Conservation (phyloP, 2,888 invertebrate species). For the Carcina quercana region DNA sequence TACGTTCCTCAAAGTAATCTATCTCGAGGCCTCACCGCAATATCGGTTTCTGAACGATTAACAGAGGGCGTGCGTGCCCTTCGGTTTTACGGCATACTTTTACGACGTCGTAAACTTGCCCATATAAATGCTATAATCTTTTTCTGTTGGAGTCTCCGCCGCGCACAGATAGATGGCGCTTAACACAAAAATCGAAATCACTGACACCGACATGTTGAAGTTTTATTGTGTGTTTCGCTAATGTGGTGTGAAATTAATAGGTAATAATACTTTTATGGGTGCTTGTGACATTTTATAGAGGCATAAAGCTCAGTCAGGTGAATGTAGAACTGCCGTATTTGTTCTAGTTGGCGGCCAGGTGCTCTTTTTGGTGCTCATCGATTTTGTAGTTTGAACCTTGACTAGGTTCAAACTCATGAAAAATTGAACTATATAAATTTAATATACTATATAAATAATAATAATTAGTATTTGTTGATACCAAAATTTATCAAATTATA, state of each 20-base stretch:
- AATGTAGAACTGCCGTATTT: constrained; percentile 48
- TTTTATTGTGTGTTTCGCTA: constrained; percentile 74
- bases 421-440: too few relatives aligned
- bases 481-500: too few relatives aligned
- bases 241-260: constrained; percentile 75
- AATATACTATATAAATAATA: background rate
- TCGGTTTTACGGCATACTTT: constrained; percentile 70
- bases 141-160: constrained; percentile 49
- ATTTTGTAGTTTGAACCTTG: too few relatives aligned
- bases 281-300: constrained; percentile 64
- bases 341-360: constrained; percentile 49
- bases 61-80: constrained; percentile 74
- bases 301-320: constrained; percentile 62
- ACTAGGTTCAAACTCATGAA: too few relatives aligned
- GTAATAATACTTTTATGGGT: constrained; percentile 72
- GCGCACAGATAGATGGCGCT: constrained; percentile 58
- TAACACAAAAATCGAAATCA: constrained; percentile 60
- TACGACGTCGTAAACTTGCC: constrained; percentile 68
- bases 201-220: constrained; percentile 65
- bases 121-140: constrained; percentile 70
- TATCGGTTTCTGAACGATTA: constrained; percentile 74
- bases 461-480: background rate
- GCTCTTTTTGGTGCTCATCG: background rate
- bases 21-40: constrained; percentile 68
- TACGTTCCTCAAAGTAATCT: constrained; percentile 48